phyloP scores from a whole-genome alignment of 2,797 vertebrate species.

The Eulemur coronatus region DNA sequence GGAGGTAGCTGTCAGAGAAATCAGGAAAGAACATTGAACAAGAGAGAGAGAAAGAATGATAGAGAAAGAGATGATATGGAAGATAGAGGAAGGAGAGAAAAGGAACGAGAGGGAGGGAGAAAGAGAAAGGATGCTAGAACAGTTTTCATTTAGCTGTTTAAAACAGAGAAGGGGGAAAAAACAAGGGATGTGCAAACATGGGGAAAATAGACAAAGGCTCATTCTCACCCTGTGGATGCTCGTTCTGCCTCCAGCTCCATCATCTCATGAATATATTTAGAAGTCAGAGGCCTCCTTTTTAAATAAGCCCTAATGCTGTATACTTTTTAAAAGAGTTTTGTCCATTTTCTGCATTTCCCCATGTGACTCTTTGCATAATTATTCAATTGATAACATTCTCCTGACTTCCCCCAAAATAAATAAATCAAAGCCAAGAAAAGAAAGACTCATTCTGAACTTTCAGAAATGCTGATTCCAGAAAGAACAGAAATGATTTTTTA shows the following conservation, averaged over 20 bases:
- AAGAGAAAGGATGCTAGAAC: background rate
- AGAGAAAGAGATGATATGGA: background rate
- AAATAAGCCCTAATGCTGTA: background rate
- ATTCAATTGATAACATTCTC: slow-evolving; percentile 44
- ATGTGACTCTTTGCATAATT: slow-evolving; percentile 28
- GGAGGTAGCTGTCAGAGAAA: background rate
- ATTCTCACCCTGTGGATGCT: background rate
- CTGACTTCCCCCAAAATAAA: background rate
- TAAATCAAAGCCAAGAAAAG: background rate
- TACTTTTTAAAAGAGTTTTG: slow-evolving; percentile 34
- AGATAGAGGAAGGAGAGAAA: background rate
- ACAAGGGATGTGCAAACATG: background rate
- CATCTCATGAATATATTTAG: background rate
- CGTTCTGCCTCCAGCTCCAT: background rate
- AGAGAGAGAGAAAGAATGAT: background rate
- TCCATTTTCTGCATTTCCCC: background rate
- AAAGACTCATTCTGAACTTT: slow-evolving; percentile 35
- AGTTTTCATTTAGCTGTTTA: background rate
- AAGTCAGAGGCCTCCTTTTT: background rate
- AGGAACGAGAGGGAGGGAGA: background rate
- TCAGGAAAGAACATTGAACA: background rate
- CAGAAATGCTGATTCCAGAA: slow-evolving; percentile 52
- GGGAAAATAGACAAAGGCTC: background rate
- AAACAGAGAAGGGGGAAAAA: background rate
- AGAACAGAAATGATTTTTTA: slow-evolving; percentile 26